Base-by-base conservation (phyloP, 1,140 invertebrate genomes). In the Condylostylus longicornis region DNA sequence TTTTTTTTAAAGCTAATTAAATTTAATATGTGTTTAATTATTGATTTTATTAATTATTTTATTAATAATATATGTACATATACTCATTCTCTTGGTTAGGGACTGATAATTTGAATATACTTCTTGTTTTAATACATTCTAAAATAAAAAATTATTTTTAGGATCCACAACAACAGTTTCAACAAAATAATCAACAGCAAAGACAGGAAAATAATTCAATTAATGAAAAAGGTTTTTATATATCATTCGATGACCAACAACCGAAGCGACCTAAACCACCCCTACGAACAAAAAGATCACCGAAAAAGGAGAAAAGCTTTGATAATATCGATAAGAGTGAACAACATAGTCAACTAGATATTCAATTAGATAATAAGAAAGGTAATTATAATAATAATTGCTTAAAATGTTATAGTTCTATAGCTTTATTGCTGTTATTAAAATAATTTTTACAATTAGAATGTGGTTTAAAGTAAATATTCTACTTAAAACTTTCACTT, bases 171-270 rank as follows among this genome's bases (percentile, higher is more conserved):
- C 38, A n/a, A n/a, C n/a, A n/a, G n/a, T n/a, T n/a, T n/a, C n/a
- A n/a, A n/a, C n/a, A n/a, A n/a, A n/a, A n/a, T n/a, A n/a, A n/a
- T n/a, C 23, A 19, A n/a, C n/a, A n/a, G n/a, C n/a, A n/a, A n/a
- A n/a, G n/a, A n/a, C n/a, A 42, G 10, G 61, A 68, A 29, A 62
- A 61, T 28, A 70, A 71, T 38, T 51, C 63, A n/a, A 65, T 60
- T n/a, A 71, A 70, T 43, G 80, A 87, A 58, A 85, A 86, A 64
- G 86, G 87, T n/a, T 95, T 95, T 64, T 91, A 93, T 58, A 89
- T 94, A 52, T 85, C 85, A 17, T 89, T 94, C 56, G 87, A 90
- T 53, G 77, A 82, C 53, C 78, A 85, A 29, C 73, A 73, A 40
- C 86, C 87, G 4, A 88, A 86, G 56, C 70, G 85, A 49, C 81